Conservation (phyloP, 1,140 invertebrate species). For the Alviniconcha marisindica region DNA sequence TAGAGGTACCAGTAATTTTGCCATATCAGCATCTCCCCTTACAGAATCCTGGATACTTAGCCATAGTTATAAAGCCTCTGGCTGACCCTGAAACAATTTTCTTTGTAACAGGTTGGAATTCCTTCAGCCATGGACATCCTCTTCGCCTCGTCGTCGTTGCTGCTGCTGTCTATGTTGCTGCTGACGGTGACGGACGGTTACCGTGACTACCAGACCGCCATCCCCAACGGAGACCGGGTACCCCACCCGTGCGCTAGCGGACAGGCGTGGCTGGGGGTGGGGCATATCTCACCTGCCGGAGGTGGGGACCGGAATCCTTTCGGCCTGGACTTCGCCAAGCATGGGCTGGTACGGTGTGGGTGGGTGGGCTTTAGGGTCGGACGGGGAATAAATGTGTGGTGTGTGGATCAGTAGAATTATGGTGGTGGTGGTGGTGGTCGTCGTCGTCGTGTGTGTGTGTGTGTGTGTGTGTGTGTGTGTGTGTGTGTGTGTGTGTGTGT, state of each 20-base stretch:
- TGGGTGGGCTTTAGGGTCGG: no score
- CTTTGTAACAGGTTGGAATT: no score
- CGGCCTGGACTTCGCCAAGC: constrained; percentile 52
- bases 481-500: not conserved
- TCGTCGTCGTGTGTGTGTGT: not conserved
- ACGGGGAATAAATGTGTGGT: not conserved
- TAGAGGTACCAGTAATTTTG: no score
- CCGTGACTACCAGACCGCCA: constrained; percentile 47
- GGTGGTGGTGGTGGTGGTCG: not conserved
- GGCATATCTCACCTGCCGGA: constrained; percentile 51
- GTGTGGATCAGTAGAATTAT: not conserved
- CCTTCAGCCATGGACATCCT: no score
- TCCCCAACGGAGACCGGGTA: constrained; percentile 62
- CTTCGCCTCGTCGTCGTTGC: no score
- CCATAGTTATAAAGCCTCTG: no score
- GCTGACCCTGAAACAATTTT: no score
- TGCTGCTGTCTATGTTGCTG: no score
- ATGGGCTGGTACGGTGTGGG: constrained; percentile 41
- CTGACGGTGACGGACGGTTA: constrained; percentile 14
- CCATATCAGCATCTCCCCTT: no score
- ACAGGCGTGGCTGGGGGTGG: constrained; percentile 58
- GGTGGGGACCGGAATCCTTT: constrained; percentile 62
- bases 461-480: not conserved
- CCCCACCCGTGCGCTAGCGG: constrained; percentile 58
- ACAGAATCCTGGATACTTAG: no score